These are phyloP conservation scores for Cylindroiulus punctatus DNA, from an alignment of 2,888 invertebrate genomes.

Conservation along the genomic window DNA sequence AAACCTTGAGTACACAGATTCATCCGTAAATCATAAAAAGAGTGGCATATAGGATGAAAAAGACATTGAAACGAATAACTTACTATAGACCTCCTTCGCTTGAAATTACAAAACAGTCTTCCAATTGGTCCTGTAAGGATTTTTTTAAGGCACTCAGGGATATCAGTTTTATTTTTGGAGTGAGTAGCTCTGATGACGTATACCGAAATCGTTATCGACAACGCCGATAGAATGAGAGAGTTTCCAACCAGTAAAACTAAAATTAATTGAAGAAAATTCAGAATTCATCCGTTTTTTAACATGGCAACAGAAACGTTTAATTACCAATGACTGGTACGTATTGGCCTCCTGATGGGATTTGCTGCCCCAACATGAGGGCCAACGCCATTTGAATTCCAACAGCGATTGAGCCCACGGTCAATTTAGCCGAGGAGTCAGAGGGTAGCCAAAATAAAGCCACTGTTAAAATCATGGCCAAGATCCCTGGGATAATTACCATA, in stretches of 20 bases:
- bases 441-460: slow-evolving; percentile 40
- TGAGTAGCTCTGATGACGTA: not conserved
- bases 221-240: not conserved
- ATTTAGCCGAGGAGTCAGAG: not conserved
- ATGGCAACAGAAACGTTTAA: too few relatives aligned
- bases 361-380: not conserved
- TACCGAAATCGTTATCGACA: slow-evolving; percentile 6
- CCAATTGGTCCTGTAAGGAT: too few relatives aligned
- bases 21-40: too few relatives aligned
- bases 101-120: too few relatives aligned
- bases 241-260: slow-evolving; percentile 26
- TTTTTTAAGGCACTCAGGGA: too few relatives aligned
- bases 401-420: not conserved
- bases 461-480: slow-evolving; percentile 9
- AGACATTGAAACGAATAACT: too few relatives aligned
- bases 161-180: too few relatives aligned
- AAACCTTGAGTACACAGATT: too few relatives aligned
- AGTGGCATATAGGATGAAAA: too few relatives aligned
- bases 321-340: slow-evolving; percentile 51
- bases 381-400: not conserved
- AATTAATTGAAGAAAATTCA: not conserved
- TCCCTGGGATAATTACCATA: not conserved
- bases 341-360: slow-evolving; percentile 50
- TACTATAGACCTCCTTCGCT: too few relatives aligned
- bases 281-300: too few relatives aligned